Evolutionary conservation across 64 coral and sea anemone species (phyloP).

Genomic region (Anthopleura sola): DNA sequence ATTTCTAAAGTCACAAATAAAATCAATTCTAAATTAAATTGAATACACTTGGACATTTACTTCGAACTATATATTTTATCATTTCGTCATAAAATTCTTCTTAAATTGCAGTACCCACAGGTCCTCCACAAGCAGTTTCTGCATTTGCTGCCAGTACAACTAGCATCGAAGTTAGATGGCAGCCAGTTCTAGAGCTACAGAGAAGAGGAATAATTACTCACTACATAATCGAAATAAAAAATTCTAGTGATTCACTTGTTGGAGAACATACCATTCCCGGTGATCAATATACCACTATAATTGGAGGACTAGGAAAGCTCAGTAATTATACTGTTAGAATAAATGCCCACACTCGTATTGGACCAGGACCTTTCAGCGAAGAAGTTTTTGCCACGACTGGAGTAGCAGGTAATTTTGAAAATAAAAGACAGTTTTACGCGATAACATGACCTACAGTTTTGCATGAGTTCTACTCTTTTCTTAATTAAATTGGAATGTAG

Average conservation of each 20-base stretch:
- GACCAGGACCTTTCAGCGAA: not conserved
- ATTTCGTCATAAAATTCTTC: not conserved
- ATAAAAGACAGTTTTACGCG: too few species aligned
- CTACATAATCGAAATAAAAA: not conserved
- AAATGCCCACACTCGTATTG: not conserved
- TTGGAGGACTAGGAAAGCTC: not conserved
- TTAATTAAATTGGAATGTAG: too few species aligned
- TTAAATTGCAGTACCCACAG: constrained; percentile 13
- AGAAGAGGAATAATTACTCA: constrained; percentile 23
- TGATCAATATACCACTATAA: not conserved
- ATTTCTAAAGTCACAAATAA: too few species aligned
- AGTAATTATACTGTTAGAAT: constrained; percentile 32
- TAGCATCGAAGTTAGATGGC: constrained; percentile 28
- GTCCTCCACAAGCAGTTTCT: constrained; percentile 18
- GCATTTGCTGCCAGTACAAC: not conserved
- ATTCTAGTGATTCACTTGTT: not conserved
- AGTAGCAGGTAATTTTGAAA: constrained; percentile 14
- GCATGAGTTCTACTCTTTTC: not conserved
- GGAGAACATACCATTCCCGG: not conserved
- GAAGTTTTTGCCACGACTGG: constrained; percentile 9
- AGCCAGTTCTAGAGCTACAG: constrained; percentile 12
- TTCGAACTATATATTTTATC: not conserved
- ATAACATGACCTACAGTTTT: not conserved
- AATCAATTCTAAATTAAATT: too few species aligned
- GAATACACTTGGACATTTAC: too few species aligned